A percentile compares a stretch with the other conserved stretches of the same genome.
Conservation (phyloP, 2,888 invertebrate species). For the Corythucha ciliata region DNA sequence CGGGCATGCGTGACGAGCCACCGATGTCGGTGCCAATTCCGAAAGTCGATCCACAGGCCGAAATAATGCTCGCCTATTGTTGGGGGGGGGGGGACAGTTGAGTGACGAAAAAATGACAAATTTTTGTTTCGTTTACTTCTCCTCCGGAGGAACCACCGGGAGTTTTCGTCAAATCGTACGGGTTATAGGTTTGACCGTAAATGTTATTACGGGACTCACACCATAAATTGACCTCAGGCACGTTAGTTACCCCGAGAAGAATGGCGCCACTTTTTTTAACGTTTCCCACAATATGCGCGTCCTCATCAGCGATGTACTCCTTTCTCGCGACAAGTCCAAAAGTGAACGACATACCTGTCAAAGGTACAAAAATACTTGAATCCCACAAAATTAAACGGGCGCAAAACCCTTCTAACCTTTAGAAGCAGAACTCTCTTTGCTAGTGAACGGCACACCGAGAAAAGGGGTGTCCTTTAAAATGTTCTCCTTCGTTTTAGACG, state of each 20-base stretch:
- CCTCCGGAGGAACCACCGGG: slow-evolving; percentile 92
- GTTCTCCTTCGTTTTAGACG: slow-evolving; percentile 51
- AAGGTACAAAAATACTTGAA: neutral
- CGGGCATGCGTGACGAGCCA: slow-evolving; percentile 90
- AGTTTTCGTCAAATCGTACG: slow-evolving; percentile 72
- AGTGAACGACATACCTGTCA: slow-evolving; percentile 49
- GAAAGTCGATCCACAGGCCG: slow-evolving; percentile 70
- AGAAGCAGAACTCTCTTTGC: slow-evolving; percentile 78
- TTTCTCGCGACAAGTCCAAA: slow-evolving; percentile 57
- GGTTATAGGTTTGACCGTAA: slow-evolving; percentile 83
- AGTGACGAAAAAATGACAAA: slow-evolving; percentile 1
- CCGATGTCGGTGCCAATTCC: slow-evolving; percentile 90
- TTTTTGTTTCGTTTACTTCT: slow-evolving; percentile 44
- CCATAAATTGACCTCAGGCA: slow-evolving; percentile 91
- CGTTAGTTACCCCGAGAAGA: slow-evolving; percentile 76
- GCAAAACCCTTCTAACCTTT: slow-evolving; percentile 46
- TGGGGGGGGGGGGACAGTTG: no score
- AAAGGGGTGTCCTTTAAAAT: slow-evolving; percentile 59
- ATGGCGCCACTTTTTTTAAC: slow-evolving; percentile 76
- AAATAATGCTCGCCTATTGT: slow-evolving; percentile 47
- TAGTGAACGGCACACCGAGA: slow-evolving; percentile 84
- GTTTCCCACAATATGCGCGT: slow-evolving; percentile 67
- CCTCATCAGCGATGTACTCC: slow-evolving; percentile 53
- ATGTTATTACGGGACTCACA: slow-evolving; percentile 79
- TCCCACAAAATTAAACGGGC: slow-evolving; percentile 1